Base-by-base conservation (phyloP, 1,140 invertebrate species). In the Drosophila nannoptera region DNA sequence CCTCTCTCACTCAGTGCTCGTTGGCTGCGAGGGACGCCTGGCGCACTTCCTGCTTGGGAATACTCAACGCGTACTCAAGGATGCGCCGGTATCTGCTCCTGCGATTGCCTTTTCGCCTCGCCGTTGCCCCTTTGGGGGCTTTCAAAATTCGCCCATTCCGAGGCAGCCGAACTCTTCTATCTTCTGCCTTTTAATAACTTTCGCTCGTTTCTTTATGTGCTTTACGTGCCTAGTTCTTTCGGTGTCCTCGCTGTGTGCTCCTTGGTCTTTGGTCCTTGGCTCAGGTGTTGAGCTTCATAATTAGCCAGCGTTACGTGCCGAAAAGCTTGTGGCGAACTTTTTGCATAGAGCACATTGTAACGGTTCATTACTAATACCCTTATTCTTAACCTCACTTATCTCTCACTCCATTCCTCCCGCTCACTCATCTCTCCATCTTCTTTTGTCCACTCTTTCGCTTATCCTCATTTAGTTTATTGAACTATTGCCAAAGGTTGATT, bases 161-260 rank as follows among this genome's bases (percentile, higher is more conserved):
- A 22, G 22, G 1, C 22, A 22, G n/a, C 11, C 9, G 16, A 52
- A 4, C 40, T 16, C 7, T 38, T 22, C n/a, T 46, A 16, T 4
- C 46, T 16, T 68, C 69, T 68, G 49, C 61, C 65, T 78, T 78
- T 82, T 78, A 82, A 82, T 82, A 84, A 78, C 80, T 73, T 84
- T 69, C 50, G 56, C 58, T 53, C 66, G 75, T 82, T 84, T 84
- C 75, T 84, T 82, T 78, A 82, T 84, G 80, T 46, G 72, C 40
- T 63, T 48, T 73, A 82, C 78, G 80, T 82, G 78, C 68, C 42
- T 22, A 52, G 56, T 31, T 43, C n/a, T 50, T 53, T 38, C 14
- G 74, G 40, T 36, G 36, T 14, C 32, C 29, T 33, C 8, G 3
- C 14, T 7, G 31, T 61, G 54, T 54, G 33, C 61, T 48, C 40